Evolutionary conservation across 1,140 invertebrate species (phyloP), one percentile per base, ranked within the genome.

Genomic region (Oryzaephilus surinamensis): DNA sequence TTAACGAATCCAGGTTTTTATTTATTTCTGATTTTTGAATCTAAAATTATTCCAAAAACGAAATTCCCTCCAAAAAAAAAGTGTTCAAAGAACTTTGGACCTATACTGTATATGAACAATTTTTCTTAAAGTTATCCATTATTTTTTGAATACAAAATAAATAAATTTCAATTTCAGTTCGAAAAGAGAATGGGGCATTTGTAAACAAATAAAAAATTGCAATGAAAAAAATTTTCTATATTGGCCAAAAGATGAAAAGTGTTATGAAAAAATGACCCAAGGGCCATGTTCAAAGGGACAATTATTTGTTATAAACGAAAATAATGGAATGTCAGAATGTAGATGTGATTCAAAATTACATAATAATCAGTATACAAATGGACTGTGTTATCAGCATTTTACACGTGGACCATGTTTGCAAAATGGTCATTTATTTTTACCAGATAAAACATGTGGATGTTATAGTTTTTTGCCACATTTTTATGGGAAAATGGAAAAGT

Each of bases 241-340:
- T 46, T 86, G 81, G 81, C 79, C 82, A 0, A 65, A 66, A 24
- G 77, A 82, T 48, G 71, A 69, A 19, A 75, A 75, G 36, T 87
- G 84, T 55, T 84, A 86, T 55, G 65, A 70, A 15, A 66, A 69
- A 27, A 60, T 76, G 4, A 76, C 70, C 0, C 73, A 72, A 57
- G 84, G 84, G 0, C 84, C 84, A 0, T 88, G 84, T 55, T 68
- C 74, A 1, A 73, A 74, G 39, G 84, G 84, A 0, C 73, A 80
- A 40, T 61, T 24, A 24, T 24, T 87, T 0, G 54, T 87, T 6
- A 65, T 66, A 5, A 35, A 62, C 0, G 72, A 67, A 0, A 26
- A 30, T 3, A 59, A 70, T n/a, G 69, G 78, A 45, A 41, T 81
- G 3, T 70, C 74, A 1, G 66, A 66, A 23, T 82, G 79, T 52